Evolutionary conservation across 2,888 invertebrate species (phyloP).

Genomic region (Melipona beecheii): DNA sequence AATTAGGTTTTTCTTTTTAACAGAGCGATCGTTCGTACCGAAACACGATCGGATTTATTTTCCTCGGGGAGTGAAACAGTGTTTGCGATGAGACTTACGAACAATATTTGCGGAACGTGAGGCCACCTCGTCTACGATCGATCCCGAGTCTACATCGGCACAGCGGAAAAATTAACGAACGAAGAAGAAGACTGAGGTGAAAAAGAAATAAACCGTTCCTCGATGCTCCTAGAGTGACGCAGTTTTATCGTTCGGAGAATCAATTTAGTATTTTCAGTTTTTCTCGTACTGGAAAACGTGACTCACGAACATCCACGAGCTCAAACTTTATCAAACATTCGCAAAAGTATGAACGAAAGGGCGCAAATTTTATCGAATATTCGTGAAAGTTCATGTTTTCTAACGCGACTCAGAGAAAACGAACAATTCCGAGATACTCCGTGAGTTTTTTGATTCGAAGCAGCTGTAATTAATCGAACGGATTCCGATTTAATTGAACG

Average conservation of each 20-base stretch:
- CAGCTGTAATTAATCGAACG: not conserved
- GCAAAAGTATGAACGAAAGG: not conserved
- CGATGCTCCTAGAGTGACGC: not conserved
- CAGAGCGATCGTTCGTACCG: not conserved
- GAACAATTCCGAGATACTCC: not conserved
- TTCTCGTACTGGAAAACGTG: not conserved
- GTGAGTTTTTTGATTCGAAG: not conserved
- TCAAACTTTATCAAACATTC: not conserved
- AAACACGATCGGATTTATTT: conserved; percentile 51
- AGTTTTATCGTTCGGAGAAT: not conserved
- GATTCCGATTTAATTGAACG: not conserved
- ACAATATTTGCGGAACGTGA: conserved; percentile 61
- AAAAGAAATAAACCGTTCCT: not conserved
- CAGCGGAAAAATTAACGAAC: conserved; percentile 60
- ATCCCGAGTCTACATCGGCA: conserved; percentile 55
- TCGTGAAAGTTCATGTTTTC: not conserved
- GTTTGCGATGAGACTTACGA: conserved; percentile 38
- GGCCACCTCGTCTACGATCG: conserved; percentile 51
- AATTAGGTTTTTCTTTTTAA: not conserved
- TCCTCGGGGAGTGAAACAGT: conserved; percentile 19
- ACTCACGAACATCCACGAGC: not conserved
- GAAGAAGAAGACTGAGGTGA: not conserved
- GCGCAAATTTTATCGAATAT: not conserved
- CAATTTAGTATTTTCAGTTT: not conserved
- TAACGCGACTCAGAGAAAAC: not conserved